A percentile compares a stretch with the other conserved stretches of the same genome.
Conservation (phyloP, 2,888 invertebrate genomes). For the Tetropium fuscum region DNA sequence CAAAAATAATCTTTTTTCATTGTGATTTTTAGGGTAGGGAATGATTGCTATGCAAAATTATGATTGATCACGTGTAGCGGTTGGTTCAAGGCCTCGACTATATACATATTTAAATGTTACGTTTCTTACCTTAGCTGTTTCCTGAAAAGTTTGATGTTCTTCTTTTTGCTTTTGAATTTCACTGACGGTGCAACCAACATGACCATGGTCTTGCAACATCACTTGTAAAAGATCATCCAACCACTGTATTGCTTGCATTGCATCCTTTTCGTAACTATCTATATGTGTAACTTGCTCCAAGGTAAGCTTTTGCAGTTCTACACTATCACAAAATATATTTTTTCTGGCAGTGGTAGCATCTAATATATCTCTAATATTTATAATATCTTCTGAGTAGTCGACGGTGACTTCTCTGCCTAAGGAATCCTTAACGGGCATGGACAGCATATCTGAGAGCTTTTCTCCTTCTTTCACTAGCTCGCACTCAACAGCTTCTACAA, state of each 20-base stretch:
- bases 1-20: too few species aligned
- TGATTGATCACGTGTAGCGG: too few species aligned
- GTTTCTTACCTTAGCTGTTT: conserved; percentile 77
- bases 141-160: conserved; percentile 80
- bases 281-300: conserved; percentile 83
- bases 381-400: conserved; percentile 79
- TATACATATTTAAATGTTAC: too few species aligned
- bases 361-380: conserved; percentile 78
- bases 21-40: too few species aligned
- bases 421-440: conserved; percentile 83
- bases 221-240: conserved; percentile 80
- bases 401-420: conserved; percentile 77
- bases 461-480: conserved; percentile 81
- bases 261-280: conserved; percentile 81
- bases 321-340: conserved; percentile 79
- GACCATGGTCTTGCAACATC: conserved; percentile 75
- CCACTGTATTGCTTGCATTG: conserved; percentile 82
- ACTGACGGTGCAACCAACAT: conserved; percentile 78
- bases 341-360: conserved; percentile 77
- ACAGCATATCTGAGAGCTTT: conserved; percentile 80
- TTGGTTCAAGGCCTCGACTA: too few species aligned
- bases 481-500: conserved; percentile 74
- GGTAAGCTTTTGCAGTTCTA: conserved; percentile 81
- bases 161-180: conserved; percentile 82
- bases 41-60: too few species aligned